Base-by-base conservation (phyloP, 2,888 invertebrate species). In the Andrena dorsata region DNA sequence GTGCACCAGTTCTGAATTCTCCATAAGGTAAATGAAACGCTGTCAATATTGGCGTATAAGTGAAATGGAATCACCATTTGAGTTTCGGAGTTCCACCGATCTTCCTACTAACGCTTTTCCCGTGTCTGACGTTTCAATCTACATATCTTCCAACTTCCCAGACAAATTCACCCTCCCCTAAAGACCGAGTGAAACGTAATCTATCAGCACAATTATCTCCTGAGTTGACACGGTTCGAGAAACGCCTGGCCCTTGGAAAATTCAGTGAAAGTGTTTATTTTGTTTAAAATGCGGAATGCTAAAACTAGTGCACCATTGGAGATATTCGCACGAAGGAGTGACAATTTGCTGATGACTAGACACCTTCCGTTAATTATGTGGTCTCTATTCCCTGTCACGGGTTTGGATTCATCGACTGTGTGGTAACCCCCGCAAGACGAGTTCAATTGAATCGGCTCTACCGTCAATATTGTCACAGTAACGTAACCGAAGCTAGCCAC, bases 401-500 rank as follows among this genome's bases (percentile, higher is more conserved):
- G 71, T 76, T 71, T 68, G 72, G 70, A 70, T 76, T 68, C 66
- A 51, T 56, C 58, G 58, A 60, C 58, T 47, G 26, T 6, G 35
- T n/a, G 30, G 30, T 23, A 58, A 41, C 35, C 47, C 41, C 65
- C 63, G 61, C 61, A 76, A 81, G 71, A 51, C 61, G 71, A 84
- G 69, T 56, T 76, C 81, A 85, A 90, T 90, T 80, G 64, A 72
- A 80, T 82, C 70, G 58, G 58, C 64, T 51, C 70, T 72, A 68
- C 78, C 79, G 82, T 84, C 87, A 89, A 89, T 87, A 88, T 90
- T 88, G 86, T 69, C 75, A 71, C 68, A 80, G 85, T 80, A 89
- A 84, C 71, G 66, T 80, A 84, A 80, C 70, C 70, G 66, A 23
- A 75, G 61, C 66, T 71, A 66, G 28, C 77, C 69, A 49, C 60